These are phyloP conservation scores for Cryptus armator DNA, from an alignment of 2,888 invertebrate species.

Conservation along the genomic window DNA sequence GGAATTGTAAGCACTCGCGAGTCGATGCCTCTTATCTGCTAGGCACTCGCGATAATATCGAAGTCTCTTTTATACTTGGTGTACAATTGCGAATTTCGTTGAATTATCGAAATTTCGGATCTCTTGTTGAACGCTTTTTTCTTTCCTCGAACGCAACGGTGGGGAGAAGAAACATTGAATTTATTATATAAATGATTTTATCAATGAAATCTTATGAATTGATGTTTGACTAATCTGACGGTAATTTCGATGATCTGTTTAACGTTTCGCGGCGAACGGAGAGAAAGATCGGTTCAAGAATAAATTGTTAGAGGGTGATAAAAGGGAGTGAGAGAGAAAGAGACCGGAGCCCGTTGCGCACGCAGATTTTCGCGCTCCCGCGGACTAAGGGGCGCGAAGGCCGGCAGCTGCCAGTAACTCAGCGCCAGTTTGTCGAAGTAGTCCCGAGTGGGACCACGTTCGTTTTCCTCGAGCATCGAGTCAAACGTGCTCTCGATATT, in stretches of 20 bases:
- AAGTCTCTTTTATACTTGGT: background rate
- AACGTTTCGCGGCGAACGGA: background rate
- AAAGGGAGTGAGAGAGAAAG: conserved; percentile 2
- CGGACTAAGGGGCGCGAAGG: conserved; percentile 64
- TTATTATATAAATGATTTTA: background rate
- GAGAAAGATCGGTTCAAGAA: conserved; percentile 30
- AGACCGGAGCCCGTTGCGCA: conserved; percentile 48
- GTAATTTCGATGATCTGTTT: conserved; percentile 12
- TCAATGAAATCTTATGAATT: background rate
- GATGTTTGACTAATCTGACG: conserved; percentile 5
- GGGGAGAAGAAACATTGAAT: background rate
- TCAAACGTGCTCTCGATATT: conserved; percentile 68
- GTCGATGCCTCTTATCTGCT: conserved; percentile 36
- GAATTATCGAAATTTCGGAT: background rate
- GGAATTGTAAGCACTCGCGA: conserved; percentile 46
- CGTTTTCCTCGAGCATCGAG: conserved; percentile 60
- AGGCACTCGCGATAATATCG: conserved; percentile 14
- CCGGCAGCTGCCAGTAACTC: conserved; percentile 65
- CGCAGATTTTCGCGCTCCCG: conserved; percentile 63
- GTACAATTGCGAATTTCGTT: background rate
- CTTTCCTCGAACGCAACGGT: background rate
- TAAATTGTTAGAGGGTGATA: conserved; percentile 39
- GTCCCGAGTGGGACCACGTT: conserved; percentile 70
- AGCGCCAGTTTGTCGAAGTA: conserved; percentile 71
- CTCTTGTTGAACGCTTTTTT: background rate